Base-by-base conservation (phyloP, 2,113 vertebrate species). In the Lagopus leucura region DNA sequence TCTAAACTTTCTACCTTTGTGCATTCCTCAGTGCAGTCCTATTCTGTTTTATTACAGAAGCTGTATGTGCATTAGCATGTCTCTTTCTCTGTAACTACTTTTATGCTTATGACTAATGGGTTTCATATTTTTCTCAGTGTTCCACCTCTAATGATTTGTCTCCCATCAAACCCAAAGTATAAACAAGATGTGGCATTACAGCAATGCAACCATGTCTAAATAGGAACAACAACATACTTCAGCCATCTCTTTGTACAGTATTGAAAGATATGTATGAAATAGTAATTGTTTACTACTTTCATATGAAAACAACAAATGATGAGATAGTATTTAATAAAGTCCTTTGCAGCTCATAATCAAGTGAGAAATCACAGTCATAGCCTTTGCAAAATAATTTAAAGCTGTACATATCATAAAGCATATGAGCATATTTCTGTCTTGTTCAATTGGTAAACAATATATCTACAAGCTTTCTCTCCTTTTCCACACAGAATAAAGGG, bases 121-220 rank as follows among this genome's bases (percentile, higher is more conserved):
- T 91, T 91, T 94, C 93, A 38, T 79, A 92, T 91, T 97, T 96
- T 94, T 90, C 93, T 96, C 90, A 86, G 1, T 57, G 88, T 88
- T 96, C 57, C 3, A 61, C 64, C 70, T 34, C 14, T 94, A 94
- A 93, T 87, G 90, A 94, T 94, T 78, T 73, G 90, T 94, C 94
- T 96, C 83, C 92, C 55, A 93, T 92, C 72, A 92, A 96, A 92
- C 60, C 87, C 86, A 38, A 45, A 45, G 67, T 43, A 69, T 73
- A 96, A 97, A 97, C 25, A 3, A 96, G 95, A 95, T 86, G 82
- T 85, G 97, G 93, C 89, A 75, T 45, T 80, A 6, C 89, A 65
- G 92, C 89, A 89, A 57, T 54, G 65, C 91, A 73, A 90, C 87
- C 60, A 93, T 48, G 78, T 97, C 96, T 94, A 92, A 96, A 96